Evolutionary conservation across 2,113 vertebrate species (phyloP).

Genomic region (Labrus mixtus): DNA sequence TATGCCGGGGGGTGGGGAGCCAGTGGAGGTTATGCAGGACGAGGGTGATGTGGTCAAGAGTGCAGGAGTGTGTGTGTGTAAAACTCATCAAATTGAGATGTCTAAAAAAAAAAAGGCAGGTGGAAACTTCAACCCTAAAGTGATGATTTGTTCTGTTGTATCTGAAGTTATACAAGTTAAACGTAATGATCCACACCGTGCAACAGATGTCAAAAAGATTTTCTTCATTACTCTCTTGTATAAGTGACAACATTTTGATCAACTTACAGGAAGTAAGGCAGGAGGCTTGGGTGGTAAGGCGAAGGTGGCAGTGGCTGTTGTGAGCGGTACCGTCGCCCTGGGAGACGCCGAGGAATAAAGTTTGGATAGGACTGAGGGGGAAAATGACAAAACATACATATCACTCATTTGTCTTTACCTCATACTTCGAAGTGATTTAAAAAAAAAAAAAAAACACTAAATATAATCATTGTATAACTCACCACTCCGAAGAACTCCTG

Average conservation of each 20-base stretch:
- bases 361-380: conserved; percentile 91
- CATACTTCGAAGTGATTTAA: not conserved
- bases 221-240: not conserved
- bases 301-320: conserved; percentile 95
- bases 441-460: not conserved
- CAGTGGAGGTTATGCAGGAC: too few species aligned
- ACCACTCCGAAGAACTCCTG: conserved; percentile 98
- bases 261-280: conserved; percentile 98
- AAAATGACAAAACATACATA: not conserved
- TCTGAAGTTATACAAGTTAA: too few species aligned
- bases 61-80: too few species aligned
- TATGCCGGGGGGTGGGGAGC: too few species aligned
- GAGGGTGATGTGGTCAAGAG: too few species aligned
- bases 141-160: too few species aligned
- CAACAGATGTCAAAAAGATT: too few species aligned
- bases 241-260: not conserved
- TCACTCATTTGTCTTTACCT: not conserved
- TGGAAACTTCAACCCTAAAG: too few species aligned
- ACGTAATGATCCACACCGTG: too few species aligned
- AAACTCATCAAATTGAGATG: too few species aligned
- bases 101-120: too few species aligned
- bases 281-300: conserved; percentile 96
- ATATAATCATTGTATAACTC: conserved; percentile 73
- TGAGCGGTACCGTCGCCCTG: conserved; percentile 94
- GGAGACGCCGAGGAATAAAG: conserved; percentile 95